These are phyloP conservation scores for Heliconius erato DNA, from an alignment of 2,888 invertebrate species.

Conservation along the genomic window DNA sequence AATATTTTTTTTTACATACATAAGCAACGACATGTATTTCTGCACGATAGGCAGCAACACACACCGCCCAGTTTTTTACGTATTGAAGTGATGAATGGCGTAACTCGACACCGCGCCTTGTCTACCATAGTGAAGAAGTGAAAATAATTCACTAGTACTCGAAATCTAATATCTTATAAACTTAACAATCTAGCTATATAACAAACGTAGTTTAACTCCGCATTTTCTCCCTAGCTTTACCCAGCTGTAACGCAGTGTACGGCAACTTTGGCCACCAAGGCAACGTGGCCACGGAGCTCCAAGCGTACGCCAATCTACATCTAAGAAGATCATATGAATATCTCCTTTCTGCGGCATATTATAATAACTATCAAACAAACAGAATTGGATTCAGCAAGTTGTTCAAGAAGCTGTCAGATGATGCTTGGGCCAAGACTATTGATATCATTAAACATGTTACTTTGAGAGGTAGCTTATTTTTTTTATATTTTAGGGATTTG, in stretches of 20 bases:
- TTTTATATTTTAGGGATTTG: neutral
- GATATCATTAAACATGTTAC: conserved; percentile 92
- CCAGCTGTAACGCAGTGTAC: conserved; percentile 88
- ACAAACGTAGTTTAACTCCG: neutral
- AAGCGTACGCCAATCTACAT: conserved; percentile 87
- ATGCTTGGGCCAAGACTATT: conserved; percentile 90
- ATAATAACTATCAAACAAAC: conserved; percentile 91
- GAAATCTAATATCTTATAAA: neutral
- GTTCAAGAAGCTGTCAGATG: conserved; percentile 90
- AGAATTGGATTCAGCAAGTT: conserved; percentile 91
- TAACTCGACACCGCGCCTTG: too few species aligned
- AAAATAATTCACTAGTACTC: neutral
- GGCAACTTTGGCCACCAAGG: conserved; percentile 85
- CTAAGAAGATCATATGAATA: conserved; percentile 91
- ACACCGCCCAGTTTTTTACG: too few species aligned
- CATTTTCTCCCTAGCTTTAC: conserved; percentile 65
- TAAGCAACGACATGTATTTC: too few species aligned
- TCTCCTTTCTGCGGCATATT: conserved; percentile 90
- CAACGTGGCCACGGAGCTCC: conserved; percentile 73
- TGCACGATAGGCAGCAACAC: too few species aligned
- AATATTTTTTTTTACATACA: too few species aligned
- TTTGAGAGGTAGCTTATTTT: conserved; percentile 85
- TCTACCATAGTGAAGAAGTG: too few species aligned
- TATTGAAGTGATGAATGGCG: too few species aligned
- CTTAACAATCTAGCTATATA: neutral